Base-by-base conservation (phyloP, 2,888 invertebrate genomes). In the Diabrotica balteata region DNA sequence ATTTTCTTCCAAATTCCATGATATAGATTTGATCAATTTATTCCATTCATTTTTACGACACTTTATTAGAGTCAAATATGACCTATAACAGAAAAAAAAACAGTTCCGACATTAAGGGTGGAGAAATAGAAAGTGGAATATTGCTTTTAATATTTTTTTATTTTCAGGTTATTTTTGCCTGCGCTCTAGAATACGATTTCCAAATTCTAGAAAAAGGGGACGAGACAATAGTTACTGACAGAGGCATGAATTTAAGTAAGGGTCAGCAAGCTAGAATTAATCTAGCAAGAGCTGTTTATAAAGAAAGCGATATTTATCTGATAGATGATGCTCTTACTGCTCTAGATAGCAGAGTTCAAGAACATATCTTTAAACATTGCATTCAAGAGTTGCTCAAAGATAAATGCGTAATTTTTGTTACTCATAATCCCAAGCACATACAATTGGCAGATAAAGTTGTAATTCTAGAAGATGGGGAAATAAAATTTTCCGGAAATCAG, bases 191-290 rank as follows among this genome's bases (percentile, higher is more conserved):
- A 58, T 86, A 86, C 76, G 95, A 95, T 81, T 77, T 81, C 50
- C 73, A 76, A n/a, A 64, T 79, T 8, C 72, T 81, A 9, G 77
- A 78, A 51, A 86, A 90, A 70, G 92, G 92, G n/a, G 95, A 95
- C 79, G 84, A 88, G 75, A 93, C 93, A 0, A 82, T 92, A 63
- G 91, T 95, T 0, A 94, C 94, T 7, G 94, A 95, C 77, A 87
- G 91, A 59, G 95, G 95, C 7, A 88, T 91, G 0, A 90, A 91
- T 44, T 83, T 95, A 10, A 93, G 93, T 51, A 94, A 94, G 10
- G 94, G 94, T 8, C 95, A 95, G 83, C 89, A 90, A 81, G 93
- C 94, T 9, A 72, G 95, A 72, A 88, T 95, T 46, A 93, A 92
- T 81, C 84, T 95, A 59, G 93, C 92, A 0, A 86, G 93, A 78